Evolutionary conservation across 2,888 invertebrate genomes (phyloP).

Genomic region (Nymphalis polychloros): DNA sequence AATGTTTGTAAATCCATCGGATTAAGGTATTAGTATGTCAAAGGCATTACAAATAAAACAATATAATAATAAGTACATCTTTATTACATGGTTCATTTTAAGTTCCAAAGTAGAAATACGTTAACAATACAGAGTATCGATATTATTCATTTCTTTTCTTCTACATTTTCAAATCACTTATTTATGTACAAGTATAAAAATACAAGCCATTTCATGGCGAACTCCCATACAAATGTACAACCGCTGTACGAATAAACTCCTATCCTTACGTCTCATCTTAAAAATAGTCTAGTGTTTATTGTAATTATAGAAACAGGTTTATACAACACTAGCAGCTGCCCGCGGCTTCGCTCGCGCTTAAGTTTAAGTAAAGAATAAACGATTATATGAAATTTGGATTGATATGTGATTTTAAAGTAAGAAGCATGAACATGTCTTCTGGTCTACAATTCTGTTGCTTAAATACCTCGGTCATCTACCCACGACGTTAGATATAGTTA

Average conservation of each 20-base stretch:
- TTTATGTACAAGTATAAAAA: constrained; percentile 14
- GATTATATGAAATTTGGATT: too few relatives aligned
- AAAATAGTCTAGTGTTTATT: constrained; percentile 27
- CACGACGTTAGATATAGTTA: too few relatives aligned
- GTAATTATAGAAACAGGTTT: constrained; percentile 30
- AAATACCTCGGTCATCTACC: too few relatives aligned
- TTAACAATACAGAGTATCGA: not conserved
- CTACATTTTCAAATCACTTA: constrained; percentile 3
- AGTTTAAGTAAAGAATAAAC: too few relatives aligned
- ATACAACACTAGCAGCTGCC: too few relatives aligned
- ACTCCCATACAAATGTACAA: constrained; percentile 1
- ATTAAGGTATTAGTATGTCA: too few relatives aligned
- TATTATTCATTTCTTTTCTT: not conserved
- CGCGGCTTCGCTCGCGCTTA: too few relatives aligned
- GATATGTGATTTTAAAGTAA: too few relatives aligned
- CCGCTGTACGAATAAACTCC: constrained; percentile 15
- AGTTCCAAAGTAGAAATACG: constrained; percentile 4
- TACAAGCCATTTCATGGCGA: constrained; percentile 21
- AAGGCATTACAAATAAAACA: not conserved
- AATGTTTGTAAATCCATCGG: too few relatives aligned
- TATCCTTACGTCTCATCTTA: constrained; percentile 14
- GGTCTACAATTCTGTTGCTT: too few relatives aligned
- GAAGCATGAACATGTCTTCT: too few relatives aligned
- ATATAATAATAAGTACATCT: not conserved
- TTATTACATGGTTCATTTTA: not conserved